Evolutionary conservation across 2,888 invertebrate genomes (phyloP), one percentile per base, ranked within the genome.

Genomic region (Drosophila mayaguana): DNA sequence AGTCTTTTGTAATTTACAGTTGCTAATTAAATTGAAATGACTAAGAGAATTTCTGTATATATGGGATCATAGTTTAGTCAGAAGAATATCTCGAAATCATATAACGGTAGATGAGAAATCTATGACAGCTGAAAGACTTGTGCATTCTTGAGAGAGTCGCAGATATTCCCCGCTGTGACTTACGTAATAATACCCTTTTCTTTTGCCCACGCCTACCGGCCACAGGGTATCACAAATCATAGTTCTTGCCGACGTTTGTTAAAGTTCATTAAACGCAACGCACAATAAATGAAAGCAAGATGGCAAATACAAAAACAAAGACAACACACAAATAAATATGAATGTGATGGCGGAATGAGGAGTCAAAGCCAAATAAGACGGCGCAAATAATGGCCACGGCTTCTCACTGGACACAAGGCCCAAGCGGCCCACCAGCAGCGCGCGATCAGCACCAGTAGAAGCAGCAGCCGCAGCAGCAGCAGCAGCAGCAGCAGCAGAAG

Each of bases 181-280:
- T 16, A 48, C 28, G 48, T 16, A 38, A 59, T 28, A 48, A 28
- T 38, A 50, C 38, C 16, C 38, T 14, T 18, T 25, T 14, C 22
- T 22, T 40, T 63, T 59, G 28, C 36, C 14, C 61, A 55, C 48
- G 36, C 11, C 22, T 36, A 40, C 46, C 32, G 54, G 25, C 60
- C 32, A 16, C 12, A 54, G 66, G 48, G 48, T 65, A 75, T 78
- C 57, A 63, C 75, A 84, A 77, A 79, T 79, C 80, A 85, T 70
- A 77, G 84, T 68, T 79, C 82, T 66, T 76, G 66, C 40, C 48
- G 82, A 82, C 82, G 72, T 82, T 72, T 70, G 61, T 54, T 72
- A 68, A 76, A 86, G 88, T 88, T 86, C 87, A 88, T 88, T 86
- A 88, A 81, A 86, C 80, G 86, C 76, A 53, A 54, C 69, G 61